Evolutionary conservation across 2,888 invertebrate genomes (phyloP), one percentile per base, ranked within the genome.

Genomic region (Cephus spinipes): DNA sequence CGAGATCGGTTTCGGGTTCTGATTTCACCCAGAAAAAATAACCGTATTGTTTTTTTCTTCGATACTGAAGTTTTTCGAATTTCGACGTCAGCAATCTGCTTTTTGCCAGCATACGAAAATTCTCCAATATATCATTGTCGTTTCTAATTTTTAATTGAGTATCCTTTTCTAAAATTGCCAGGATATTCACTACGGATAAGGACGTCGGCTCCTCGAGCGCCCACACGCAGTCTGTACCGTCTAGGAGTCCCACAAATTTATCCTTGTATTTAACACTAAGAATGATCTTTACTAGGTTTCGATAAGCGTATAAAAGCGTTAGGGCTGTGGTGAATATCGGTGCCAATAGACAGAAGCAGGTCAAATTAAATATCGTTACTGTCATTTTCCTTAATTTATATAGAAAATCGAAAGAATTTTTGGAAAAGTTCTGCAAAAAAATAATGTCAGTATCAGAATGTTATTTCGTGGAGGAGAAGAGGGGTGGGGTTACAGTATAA

Each of bases 211-310:
- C 92, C 87, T 94, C 93, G 33, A 93, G 83, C 40, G 93, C 92
- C 93, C 93, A 94, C 77, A 94, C 91, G 2, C 92, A 92, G 83
- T 94, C 94, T 12, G 92, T 92, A 71, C 94, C 94, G 68, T 92
- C 91, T 33, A 94, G 87, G 31, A 93, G 91, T 33, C 92, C 92
- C 4, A 88, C 91, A 82, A 93, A 94, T 79, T 91, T 86, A 69
- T 90, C 87, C 73, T 92, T 92, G 35, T 87, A 81, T 75, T 84
- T 80, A 71, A 82, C 77, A 80, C 80, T 85, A 31, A 89, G 68
- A n/a, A 80, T 12, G 0, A 83, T 9, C 11, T 85, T 77, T 1
- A 89, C 80, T 31, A 81, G 35, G 35, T 79, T 77, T 36, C 88
- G 86, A 69, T 84, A 87, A 1, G 85, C 36, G 11, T 82, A 87